phyloP scores from a whole-genome alignment of 2,113 vertebrate genomes.

The Dipodomys merriami region DNA sequence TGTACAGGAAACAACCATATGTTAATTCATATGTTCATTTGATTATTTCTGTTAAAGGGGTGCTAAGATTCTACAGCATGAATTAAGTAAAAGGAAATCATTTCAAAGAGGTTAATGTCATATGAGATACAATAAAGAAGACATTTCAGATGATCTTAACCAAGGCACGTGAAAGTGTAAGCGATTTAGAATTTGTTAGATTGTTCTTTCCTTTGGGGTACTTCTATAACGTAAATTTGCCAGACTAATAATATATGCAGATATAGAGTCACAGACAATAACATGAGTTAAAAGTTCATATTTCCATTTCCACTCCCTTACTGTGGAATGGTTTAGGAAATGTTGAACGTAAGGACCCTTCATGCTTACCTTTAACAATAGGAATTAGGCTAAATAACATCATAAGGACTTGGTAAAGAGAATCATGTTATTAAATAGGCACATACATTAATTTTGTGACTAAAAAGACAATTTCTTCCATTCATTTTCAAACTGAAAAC shows the following conservation, averaged over 20 bases:
- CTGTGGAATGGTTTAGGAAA: too few species aligned
- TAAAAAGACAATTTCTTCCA: not conserved
- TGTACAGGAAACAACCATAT: not conserved
- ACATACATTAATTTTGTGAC: slow-evolving; percentile 35
- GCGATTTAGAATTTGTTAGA: not conserved
- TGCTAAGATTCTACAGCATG: not conserved
- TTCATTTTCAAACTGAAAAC: slow-evolving; percentile 34
- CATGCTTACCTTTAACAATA: not conserved
- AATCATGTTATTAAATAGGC: not conserved
- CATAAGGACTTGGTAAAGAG: not conserved
- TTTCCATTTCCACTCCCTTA: not conserved
- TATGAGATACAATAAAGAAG: not conserved
- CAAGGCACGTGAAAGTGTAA: not conserved
- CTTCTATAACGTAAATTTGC: not conserved
- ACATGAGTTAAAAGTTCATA: not conserved
- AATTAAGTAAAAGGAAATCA: not conserved
- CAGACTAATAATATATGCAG: not conserved
- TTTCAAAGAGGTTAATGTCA: not conserved
- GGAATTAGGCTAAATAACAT: not conserved
- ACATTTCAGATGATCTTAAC: not conserved
- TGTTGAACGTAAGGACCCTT: too few species aligned
- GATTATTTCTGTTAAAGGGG: not conserved
- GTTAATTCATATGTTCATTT: not conserved
- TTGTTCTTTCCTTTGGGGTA: not conserved
- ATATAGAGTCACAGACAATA: not conserved